Conservation (phyloP, 2,797 vertebrate species). For the Ptychadena robeensis region DNA sequence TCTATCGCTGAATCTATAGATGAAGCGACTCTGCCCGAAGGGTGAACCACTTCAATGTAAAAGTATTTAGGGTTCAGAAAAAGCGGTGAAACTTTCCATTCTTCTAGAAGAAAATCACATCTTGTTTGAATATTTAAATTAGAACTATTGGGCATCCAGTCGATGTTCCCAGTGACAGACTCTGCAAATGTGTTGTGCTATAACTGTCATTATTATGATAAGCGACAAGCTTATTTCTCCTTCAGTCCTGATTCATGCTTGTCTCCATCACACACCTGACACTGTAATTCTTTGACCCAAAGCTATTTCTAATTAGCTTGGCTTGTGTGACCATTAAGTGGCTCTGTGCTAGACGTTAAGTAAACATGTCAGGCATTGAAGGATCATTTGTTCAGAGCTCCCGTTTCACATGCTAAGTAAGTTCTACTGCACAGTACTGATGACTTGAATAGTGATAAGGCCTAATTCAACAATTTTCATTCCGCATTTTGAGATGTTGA, state of each 20-base stretch:
- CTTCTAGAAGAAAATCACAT: too few species aligned
- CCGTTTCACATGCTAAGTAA: conserved; percentile 47
- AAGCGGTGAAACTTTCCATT: too few species aligned
- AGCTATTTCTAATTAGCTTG: conserved; percentile 53
- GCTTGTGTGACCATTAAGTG: conserved; percentile 46
- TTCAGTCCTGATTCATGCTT: conserved; percentile 14
- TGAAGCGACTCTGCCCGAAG: too few species aligned
- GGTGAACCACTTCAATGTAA: too few species aligned
- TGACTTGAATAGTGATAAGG: conserved; percentile 36
- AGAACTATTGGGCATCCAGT: too few species aligned
- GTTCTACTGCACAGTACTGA: conserved; percentile 29
- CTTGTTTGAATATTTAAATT: too few species aligned
- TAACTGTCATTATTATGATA: conserved; percentile 19
- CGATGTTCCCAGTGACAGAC: neutral
- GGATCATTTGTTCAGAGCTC: conserved; percentile 47
- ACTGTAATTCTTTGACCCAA: conserved; percentile 48
- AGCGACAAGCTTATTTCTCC: conserved; percentile 19
- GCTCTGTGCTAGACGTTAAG: conserved; percentile 50
- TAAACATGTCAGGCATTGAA: conserved; percentile 57
- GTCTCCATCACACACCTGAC: conserved; percentile 7
- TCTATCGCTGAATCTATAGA: too few species aligned
- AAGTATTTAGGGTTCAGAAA: too few species aligned
- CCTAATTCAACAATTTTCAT: neutral
- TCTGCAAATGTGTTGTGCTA: conserved; percentile 6
- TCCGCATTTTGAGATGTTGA: neutral